Percentiles rank a stretch among this genome's conserved stretches.
phyloP scores from a whole-genome alignment of 1,140 invertebrate species.

The Atta cephalotes region DNA sequence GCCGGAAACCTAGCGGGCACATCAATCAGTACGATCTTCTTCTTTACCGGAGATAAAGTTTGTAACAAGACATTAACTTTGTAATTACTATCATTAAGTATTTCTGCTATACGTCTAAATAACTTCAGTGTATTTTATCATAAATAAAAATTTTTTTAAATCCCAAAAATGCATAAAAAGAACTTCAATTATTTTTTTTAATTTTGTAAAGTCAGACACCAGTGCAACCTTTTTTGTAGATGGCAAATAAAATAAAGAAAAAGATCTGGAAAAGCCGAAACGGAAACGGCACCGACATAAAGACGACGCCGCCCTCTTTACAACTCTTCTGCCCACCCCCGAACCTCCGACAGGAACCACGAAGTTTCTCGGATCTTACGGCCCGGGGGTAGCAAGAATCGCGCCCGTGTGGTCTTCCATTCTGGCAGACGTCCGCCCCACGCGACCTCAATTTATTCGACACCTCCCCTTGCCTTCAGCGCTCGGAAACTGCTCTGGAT shows the following conservation, averaged over 20 bases:
- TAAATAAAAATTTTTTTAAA: neutral
- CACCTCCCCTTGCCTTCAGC: conserved; percentile 85
- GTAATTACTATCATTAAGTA: conserved; percentile 7
- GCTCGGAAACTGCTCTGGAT: conserved; percentile 81
- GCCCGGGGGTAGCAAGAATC: conserved; percentile 73
- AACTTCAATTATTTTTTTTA: neutral
- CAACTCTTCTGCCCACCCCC: conserved; percentile 67
- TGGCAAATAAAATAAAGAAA: conserved; percentile 2
- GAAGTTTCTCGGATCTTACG: conserved; percentile 72
- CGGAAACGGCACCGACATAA: conserved; percentile 67
- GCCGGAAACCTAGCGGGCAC: neutral
- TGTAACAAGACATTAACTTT: conserved; percentile 24
- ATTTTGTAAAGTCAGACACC: neutral
- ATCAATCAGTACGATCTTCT: neutral
- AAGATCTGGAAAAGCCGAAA: conserved; percentile 66
- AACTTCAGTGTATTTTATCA: neutral
- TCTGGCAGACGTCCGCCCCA: conserved; percentile 84
- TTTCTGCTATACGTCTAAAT: neutral
- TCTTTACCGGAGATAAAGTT: neutral
- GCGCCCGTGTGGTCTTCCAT: conserved; percentile 79
- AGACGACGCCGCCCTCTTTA: conserved; percentile 60
- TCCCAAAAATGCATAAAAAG: neutral
- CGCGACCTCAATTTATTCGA: conserved; percentile 86
- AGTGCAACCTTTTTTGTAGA: neutral
- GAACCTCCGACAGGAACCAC: conserved; percentile 60